These are phyloP conservation scores for Epinotia bilunana DNA, from an alignment of 2,888 invertebrate species.

Conservation along the genomic window DNA sequence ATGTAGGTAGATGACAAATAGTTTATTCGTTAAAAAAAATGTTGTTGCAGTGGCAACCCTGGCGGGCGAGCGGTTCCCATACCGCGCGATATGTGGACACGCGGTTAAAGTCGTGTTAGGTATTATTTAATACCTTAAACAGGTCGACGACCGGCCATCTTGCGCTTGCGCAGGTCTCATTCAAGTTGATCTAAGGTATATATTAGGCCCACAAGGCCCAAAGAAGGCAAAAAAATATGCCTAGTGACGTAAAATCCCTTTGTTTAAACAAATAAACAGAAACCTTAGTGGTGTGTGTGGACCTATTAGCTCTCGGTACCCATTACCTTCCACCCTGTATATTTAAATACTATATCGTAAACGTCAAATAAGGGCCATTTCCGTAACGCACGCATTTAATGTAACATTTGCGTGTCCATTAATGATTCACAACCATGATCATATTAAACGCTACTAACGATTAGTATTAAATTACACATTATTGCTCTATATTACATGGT, in stretches of 20 bases:
- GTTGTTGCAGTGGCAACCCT: constrained; percentile 9
- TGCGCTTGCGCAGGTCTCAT: neutral
- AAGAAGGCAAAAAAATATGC: too few species aligned
- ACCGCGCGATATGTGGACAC: neutral
- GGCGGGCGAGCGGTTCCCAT: constrained; percentile 11
- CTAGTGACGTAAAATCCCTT: too few species aligned
- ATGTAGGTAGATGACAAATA: too few species aligned
- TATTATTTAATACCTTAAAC: constrained; percentile 33
- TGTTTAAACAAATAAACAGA: too few species aligned
- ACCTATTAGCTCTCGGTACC: too few species aligned
- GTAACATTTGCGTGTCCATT: constrained; percentile 16
- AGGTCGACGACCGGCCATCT: neutral
- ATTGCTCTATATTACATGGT: constrained; percentile 19
- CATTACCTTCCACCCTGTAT: too few species aligned
- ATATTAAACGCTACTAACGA: constrained; percentile 3
- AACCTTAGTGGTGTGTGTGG: too few species aligned
- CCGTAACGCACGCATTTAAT: constrained; percentile 1
- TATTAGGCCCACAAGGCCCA: too few species aligned
- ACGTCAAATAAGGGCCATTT: neutral
- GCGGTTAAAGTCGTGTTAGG: constrained; percentile 24
- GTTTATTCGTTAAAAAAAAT: too few species aligned
- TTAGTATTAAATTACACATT: constrained; percentile 17
- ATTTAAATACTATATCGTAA: neutral
- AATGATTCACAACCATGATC: neutral
- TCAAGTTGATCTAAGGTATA: neutral